phyloP scores from a whole-genome alignment of 2,888 invertebrate genomes.

The Sarcophaga variegata region DNA sequence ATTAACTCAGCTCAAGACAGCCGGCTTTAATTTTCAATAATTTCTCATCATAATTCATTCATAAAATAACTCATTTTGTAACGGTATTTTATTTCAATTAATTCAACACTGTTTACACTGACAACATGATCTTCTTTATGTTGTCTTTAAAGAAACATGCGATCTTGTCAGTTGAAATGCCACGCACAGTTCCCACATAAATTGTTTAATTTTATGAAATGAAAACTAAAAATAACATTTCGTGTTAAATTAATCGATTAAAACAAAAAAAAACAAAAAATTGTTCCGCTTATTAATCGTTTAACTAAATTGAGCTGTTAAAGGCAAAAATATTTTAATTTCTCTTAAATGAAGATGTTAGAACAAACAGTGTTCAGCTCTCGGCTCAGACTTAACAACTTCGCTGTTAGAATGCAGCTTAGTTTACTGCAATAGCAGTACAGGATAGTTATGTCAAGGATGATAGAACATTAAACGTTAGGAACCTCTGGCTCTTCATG shows the following conservation, averaged over 20 bases:
- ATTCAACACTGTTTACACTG: background rate
- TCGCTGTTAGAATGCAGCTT: too few relatives aligned
- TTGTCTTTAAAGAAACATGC: slow-evolving; percentile 42
- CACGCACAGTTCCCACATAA: slow-evolving; percentile 53
- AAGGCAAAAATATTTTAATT: background rate
- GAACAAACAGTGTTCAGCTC: too few relatives aligned
- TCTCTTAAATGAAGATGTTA: too few relatives aligned
- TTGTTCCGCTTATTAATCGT: slow-evolving; percentile 10
- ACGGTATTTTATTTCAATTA: background rate
- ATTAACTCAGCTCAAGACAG: too few relatives aligned
- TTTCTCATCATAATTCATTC: slow-evolving; percentile 52
- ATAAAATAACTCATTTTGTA: background rate
- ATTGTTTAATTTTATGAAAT: slow-evolving; percentile 30
- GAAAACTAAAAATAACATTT: background rate
- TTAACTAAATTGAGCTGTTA: slow-evolving; percentile 34
- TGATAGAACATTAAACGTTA: too few relatives aligned
- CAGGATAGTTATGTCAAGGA: background rate
- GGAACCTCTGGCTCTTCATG: too few relatives aligned
- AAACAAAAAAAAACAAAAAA: slow-evolving; percentile 11
- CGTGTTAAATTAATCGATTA: slow-evolving; percentile 33
- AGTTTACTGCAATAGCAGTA: too few relatives aligned
- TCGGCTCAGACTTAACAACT: too few relatives aligned
- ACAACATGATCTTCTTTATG: background rate
- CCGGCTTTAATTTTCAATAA: background rate
- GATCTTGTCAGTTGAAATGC: slow-evolving; percentile 14